phyloP scores from a whole-genome alignment of 64 coral and sea anemone genomes.

The Astreopora myriophthalma region DNA sequence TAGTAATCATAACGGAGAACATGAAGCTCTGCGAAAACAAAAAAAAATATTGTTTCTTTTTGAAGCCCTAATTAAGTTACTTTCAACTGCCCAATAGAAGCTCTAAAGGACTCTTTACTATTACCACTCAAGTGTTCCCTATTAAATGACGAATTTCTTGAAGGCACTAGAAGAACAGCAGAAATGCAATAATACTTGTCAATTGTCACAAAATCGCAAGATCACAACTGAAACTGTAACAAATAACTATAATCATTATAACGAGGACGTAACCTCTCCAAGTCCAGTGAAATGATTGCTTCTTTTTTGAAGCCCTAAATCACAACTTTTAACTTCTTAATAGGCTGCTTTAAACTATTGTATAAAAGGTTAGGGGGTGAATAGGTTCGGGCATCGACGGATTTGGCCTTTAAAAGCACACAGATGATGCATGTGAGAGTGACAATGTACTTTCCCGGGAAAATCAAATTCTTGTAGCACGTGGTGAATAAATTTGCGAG shows the following conservation, averaged over 20 bases:
- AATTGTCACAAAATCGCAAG: neutral
- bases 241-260: neutral
- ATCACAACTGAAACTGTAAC: neutral
- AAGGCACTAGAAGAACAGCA: neutral
- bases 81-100: constrained; percentile 27
- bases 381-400: constrained; percentile 9
- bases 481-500: too few relatives aligned
- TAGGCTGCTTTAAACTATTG: constrained; percentile 11
- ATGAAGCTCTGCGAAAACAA: neutral
- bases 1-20: constrained; percentile 7
- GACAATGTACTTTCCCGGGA: too few relatives aligned
- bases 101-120: constrained; percentile 7
- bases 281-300: neutral
- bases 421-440: too few relatives aligned
- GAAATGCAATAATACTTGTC: neutral
- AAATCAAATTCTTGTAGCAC: too few relatives aligned
- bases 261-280: neutral
- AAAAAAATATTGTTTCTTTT: neutral
- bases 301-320: neutral
- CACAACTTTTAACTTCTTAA: neutral
- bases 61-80: constrained; percentile 15
- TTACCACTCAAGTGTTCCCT: neutral
- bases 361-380: neutral
- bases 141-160: constrained; percentile 5
- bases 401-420: neutral